Conservation (phyloP, 1,140 invertebrate species). For the Magallana ariakensis region DNA sequence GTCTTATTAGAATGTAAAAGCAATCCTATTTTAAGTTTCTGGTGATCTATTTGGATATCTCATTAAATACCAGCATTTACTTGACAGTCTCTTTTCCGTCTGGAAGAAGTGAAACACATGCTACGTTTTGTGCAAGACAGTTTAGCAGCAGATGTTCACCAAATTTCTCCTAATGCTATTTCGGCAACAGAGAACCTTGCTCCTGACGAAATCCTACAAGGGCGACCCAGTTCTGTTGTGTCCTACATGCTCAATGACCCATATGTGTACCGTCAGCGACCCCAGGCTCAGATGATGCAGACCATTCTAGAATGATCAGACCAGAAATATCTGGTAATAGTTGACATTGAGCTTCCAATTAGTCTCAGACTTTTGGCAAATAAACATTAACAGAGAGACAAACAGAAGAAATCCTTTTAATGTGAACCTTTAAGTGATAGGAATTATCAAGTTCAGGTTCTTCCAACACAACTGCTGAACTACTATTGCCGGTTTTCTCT, state of each 20-base stretch:
- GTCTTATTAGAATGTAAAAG: too few species aligned
- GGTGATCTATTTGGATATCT: too few species aligned
- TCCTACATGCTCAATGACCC: conserved; percentile 70
- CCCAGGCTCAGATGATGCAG: conserved; percentile 54
- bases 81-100: conserved; percentile 66
- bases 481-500: too few species aligned
- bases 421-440: too few species aligned
- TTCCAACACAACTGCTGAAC: too few species aligned
- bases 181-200: neutral
- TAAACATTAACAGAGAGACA: too few species aligned
- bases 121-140: conserved; percentile 65
- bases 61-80: neutral
- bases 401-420: too few species aligned
- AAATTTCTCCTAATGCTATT: conserved; percentile 59
- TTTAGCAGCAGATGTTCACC: conserved; percentile 64
- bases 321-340: too few species aligned
- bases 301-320: conserved; percentile 43
- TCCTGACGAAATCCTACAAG: conserved; percentile 30
- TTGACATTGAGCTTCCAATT: too few species aligned
- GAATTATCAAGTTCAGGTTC: too few species aligned
- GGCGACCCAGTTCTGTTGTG: conserved; percentile 59
- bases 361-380: too few species aligned
- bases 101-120: conserved; percentile 72
- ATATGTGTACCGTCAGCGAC: conserved; percentile 54
- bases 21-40: too few species aligned